phyloP scores from a whole-genome alignment of 2,888 invertebrate species.

The Auanema sp. region DNA sequence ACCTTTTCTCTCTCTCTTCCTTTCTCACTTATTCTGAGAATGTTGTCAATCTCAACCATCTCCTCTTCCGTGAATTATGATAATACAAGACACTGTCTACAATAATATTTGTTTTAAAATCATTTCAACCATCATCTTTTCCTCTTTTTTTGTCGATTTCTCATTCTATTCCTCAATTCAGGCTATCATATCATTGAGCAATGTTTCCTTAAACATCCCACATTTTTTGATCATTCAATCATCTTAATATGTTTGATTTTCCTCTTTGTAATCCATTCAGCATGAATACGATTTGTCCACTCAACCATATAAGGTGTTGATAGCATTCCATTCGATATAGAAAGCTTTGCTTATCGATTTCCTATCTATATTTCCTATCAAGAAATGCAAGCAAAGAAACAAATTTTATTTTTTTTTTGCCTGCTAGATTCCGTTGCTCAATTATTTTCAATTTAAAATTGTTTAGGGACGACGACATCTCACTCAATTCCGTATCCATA shows the following conservation, averaged over 20 bases:
- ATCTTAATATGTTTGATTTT: too few relatives aligned
- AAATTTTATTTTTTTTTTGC: conserved; percentile 5
- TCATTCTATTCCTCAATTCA: neutral
- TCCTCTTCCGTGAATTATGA: conserved; percentile 13
- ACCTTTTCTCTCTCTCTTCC: conserved; percentile 12
- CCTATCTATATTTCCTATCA: too few relatives aligned
- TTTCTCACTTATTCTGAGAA: conserved; percentile 18
- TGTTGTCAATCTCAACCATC: neutral
- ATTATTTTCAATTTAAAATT: conserved; percentile 5
- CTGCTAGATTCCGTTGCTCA: neutral
- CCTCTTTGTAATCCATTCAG: too few relatives aligned
- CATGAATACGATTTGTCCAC: too few relatives aligned
- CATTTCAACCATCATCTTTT: conserved; percentile 10
- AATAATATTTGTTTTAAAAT: conserved; percentile 12
- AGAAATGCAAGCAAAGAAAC: too few relatives aligned
- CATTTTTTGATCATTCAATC: too few relatives aligned
- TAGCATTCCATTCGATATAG: too few relatives aligned
- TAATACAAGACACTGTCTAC: conserved; percentile 4
- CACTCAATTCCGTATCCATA: conserved; percentile 43
- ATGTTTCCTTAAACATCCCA: neutral
- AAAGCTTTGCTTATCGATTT: too few relatives aligned
- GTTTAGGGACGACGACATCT: conserved; percentile 45
- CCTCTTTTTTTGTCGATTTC: conserved; percentile 11
- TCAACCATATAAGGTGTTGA: too few relatives aligned
- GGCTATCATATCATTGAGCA: neutral